phyloP scores from a whole-genome alignment of 2,797 vertebrate genomes.

The Darevskia mixta region DNA sequence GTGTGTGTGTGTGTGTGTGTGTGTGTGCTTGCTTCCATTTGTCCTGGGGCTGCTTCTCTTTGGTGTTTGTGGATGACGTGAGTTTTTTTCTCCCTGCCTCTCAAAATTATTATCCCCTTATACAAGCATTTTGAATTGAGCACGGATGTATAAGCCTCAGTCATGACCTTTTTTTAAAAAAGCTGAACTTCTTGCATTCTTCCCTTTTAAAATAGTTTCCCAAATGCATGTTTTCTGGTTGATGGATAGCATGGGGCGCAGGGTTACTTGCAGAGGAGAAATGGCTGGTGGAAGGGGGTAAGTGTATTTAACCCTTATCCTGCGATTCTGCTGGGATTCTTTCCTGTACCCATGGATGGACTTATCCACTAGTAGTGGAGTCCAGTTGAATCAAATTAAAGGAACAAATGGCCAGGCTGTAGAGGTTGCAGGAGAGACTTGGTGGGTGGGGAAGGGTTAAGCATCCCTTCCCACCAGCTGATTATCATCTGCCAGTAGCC shows the following conservation, averaged over 20 bases:
- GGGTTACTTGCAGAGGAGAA: not conserved
- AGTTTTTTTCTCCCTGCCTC: not conserved
- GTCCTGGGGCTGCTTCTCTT: not conserved
- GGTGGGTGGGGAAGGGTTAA: not conserved
- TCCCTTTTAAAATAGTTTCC: not conserved
- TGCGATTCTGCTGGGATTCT: not conserved
- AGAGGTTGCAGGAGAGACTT: not conserved
- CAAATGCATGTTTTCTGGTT: not conserved
- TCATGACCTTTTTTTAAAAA: not conserved
- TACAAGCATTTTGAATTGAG: not conserved
- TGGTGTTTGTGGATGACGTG: not conserved
- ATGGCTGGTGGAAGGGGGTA: not conserved
- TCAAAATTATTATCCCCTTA: not conserved
- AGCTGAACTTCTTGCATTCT: not conserved
- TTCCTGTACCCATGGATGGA: not conserved
- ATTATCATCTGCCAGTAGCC: not conserved
- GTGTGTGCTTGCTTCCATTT: not conserved
- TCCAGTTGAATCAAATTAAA: not conserved
- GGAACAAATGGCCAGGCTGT: not conserved
- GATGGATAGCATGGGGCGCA: not conserved
- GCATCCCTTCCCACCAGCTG: not conserved
- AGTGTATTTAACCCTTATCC: not conserved
- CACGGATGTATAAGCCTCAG: not conserved
- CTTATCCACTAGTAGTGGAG: not conserved
- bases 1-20: too few relatives aligned